phyloP scores from a whole-genome alignment of 2,113 vertebrate species.

The Centropus bengalensis region DNA sequence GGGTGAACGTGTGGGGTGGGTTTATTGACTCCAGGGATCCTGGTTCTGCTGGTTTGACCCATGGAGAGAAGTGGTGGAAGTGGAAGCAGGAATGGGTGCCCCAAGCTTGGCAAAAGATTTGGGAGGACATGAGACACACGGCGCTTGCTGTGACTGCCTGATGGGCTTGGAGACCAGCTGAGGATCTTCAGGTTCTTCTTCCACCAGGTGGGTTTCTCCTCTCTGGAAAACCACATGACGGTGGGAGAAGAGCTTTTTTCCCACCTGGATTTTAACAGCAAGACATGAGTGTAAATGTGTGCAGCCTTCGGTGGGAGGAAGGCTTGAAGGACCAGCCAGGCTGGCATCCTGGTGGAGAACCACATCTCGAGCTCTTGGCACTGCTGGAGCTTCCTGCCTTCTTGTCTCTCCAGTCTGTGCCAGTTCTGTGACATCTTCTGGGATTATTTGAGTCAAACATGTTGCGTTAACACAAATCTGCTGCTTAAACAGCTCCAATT shows the following conservation, averaged over 20 bases:
- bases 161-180: background rate
- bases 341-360: background rate
- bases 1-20: background rate
- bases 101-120: background rate
- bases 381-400: background rate
- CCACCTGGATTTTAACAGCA: background rate
- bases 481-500: slow-evolving; percentile 16
- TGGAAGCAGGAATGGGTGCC: background rate
- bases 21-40: background rate
- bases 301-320: background rate
- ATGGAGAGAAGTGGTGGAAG: background rate
- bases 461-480: slow-evolving; percentile 1
- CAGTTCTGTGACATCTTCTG: background rate
- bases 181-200: background rate
- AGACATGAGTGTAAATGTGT: background rate
- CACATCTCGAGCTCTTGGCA: slow-evolving; percentile 3
- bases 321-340: background rate
- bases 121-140: background rate
- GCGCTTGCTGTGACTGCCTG: background rate
- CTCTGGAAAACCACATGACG: background rate
- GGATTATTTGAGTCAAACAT: slow-evolving; percentile 29
- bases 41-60: background rate
- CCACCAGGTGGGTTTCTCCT: background rate
- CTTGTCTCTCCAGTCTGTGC: slow-evolving; percentile 4
- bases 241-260: background rate